Conservation (phyloP, 2,888 invertebrate species). For the Scaptomyza polygonia region DNA sequence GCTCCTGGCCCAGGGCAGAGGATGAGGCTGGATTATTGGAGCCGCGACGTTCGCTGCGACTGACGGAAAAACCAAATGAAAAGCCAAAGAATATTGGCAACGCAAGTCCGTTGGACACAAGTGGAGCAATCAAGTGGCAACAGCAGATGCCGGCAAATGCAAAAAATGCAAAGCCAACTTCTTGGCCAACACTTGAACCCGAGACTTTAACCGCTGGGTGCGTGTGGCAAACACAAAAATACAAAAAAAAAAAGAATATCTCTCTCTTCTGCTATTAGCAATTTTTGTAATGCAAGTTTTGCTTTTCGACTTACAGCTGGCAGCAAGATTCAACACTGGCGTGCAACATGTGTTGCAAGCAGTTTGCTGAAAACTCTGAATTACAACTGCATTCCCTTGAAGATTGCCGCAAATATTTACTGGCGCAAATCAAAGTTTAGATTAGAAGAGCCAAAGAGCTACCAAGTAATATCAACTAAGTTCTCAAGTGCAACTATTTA, state of each 20-base stretch:
- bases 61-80: slow-evolving; percentile 40
- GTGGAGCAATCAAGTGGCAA: slow-evolving; percentile 36
- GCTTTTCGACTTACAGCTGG: slow-evolving; percentile 33
- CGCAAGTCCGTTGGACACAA: slow-evolving; percentile 32
- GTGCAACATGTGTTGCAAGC: slow-evolving; percentile 55
- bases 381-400: slow-evolving; percentile 45
- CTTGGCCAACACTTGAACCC: slow-evolving; percentile 36
- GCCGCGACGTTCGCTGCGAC: slow-evolving; percentile 36
- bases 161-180: slow-evolving; percentile 13
- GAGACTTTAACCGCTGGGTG: slow-evolving; percentile 55
- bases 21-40: not conserved
- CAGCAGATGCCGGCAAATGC: slow-evolving; percentile 28
- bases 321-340: slow-evolving; percentile 9
- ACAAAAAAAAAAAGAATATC: not conserved
- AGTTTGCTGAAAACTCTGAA: slow-evolving; percentile 23
- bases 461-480: slow-evolving; percentile 11
- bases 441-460: slow-evolving; percentile 8
- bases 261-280: slow-evolving; percentile 51
- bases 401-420: slow-evolving; percentile 49
- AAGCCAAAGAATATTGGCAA: slow-evolving; percentile 28
- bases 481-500: slow-evolving; percentile 18
- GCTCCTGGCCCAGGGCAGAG: slow-evolving; percentile 27
- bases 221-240: slow-evolving; percentile 29
- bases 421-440: slow-evolving; percentile 15
- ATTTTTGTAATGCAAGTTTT: slow-evolving; percentile 54